Base-by-base conservation (phyloP, 1,140 invertebrate genomes). In the Meloidogyne chitwoodi region DNA sequence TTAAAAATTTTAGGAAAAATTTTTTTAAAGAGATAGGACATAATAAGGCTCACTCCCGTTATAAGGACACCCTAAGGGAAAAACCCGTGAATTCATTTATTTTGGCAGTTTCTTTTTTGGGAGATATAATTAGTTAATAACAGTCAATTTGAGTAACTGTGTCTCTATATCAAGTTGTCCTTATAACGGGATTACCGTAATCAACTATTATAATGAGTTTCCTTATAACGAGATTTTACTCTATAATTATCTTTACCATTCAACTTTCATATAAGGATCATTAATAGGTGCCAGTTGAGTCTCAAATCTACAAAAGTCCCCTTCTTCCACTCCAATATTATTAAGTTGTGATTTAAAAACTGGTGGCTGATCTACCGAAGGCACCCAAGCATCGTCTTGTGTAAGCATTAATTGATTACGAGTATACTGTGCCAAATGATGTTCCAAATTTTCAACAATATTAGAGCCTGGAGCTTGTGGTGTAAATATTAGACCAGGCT, bases 241-340 rank as follows among this genome's bases (percentile, higher is more conserved):
- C 10, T 38, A 8, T 38, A 8, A 99, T 95, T 94, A 89, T 99
- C 96, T 87, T 93, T 94, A 97, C 96, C 96, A 99, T 90, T 98
- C 95, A 0, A 99, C 93, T 88, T 94, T 95, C 63, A 99, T 90
- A 29, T 93, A 95, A 2, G 96, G 94, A 90, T 99, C 96, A 48
- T 95, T 95, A 77, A 98, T 93, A n/a, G 96, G 96, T 4, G 88
- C 83, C 11, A 86, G 12, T 62, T 94, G 91, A 80, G 93, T 94
- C 88, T 98, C 95, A 84, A 99, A 95, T 90, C 97, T 94, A 69
- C 94, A 94, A 34, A 92, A 93, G 86, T 96, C 92, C 69, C 92
- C 93, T 89, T 99, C 96, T 78, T 91, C 91, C 72, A 97, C 92
- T 73, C 91, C 91, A 24, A 87, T 77, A 76, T 87, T 86, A 26